phyloP scores from a whole-genome alignment of 2,888 invertebrate species.

The Mythimna loreyi region DNA sequence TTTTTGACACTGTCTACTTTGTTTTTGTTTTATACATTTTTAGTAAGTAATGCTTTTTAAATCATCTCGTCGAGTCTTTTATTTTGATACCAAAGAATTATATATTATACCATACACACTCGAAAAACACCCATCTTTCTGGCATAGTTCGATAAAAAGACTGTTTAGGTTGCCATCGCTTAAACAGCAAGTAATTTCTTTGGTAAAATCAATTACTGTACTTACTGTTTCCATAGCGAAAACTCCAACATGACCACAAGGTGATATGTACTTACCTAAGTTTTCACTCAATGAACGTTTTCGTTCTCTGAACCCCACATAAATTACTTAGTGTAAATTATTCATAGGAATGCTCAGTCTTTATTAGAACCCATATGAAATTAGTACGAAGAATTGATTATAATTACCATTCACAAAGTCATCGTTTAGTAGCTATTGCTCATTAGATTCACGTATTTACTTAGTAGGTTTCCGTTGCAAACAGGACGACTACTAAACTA shows the following conservation, averaged over 20 bases:
- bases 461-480: constrained; percentile 59
- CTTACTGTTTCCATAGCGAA: too few relatives aligned
- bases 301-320: constrained; percentile 24
- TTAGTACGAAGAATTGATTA: constrained; percentile 52
- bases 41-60: too few relatives aligned
- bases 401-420: constrained; percentile 59
- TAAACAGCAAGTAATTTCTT: too few relatives aligned
- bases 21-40: too few relatives aligned
- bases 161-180: too few relatives aligned
- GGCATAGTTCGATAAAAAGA: too few relatives aligned
- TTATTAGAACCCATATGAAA: constrained; percentile 49
- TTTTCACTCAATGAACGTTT: constrained; percentile 20
- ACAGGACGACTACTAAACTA: constrained; percentile 48
- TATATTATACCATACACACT: too few relatives aligned
- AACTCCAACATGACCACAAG: not conserved
- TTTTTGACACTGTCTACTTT: too few relatives aligned
- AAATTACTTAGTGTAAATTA: constrained; percentile 27
- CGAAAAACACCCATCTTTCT: too few relatives aligned
- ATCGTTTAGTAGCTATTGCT: constrained; percentile 59
- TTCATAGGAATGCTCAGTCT: constrained; percentile 35
- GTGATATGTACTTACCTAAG: not conserved
- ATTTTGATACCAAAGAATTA: too few relatives aligned
- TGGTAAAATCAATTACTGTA: too few relatives aligned
- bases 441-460: constrained; percentile 61
- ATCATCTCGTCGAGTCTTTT: too few relatives aligned